These are phyloP conservation scores for Platyscapa corneri DNA, from an alignment of 1,140 invertebrate species.

Conservation along the genomic window DNA sequence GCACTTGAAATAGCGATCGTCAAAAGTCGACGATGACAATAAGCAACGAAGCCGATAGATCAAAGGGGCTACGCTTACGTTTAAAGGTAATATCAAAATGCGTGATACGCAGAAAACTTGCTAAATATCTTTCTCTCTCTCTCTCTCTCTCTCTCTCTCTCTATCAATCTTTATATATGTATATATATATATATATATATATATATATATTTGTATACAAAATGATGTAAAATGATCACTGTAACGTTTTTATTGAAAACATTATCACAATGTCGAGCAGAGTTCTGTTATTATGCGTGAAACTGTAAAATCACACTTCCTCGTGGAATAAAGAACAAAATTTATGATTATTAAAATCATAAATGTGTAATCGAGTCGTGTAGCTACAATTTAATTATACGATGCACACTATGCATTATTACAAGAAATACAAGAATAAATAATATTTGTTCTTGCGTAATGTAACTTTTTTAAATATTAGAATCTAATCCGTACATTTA, in stretches of 20 bases:
- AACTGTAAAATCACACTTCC: no score
- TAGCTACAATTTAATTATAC: not conserved
- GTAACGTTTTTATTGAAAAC: no score
- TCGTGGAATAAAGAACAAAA: not conserved
- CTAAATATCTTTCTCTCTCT: not conserved
- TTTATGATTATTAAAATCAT: not conserved
- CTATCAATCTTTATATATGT: no score
- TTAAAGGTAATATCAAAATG: constrained; percentile 38
- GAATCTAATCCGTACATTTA: no score
- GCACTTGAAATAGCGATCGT: not conserved
- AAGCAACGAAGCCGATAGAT: not conserved
- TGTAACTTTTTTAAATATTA: no score
- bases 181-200: no score
- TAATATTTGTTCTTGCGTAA: no score
- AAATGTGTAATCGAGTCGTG: not conserved
- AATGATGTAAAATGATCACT: no score
- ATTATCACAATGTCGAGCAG: not conserved
- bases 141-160: not conserved
- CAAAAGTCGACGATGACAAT: constrained; percentile 1
- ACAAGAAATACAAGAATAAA: not conserved
- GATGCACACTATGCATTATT: not conserved
- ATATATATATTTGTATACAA: no score
- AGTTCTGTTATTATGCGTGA: not conserved
- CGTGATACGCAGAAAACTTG: constrained; percentile 42
- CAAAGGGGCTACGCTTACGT: not conserved